These are phyloP conservation scores for Luidia sarsii DNA, from an alignment of 53 echinoderm and acorn worm genomes.

Conservation along the genomic window DNA sequence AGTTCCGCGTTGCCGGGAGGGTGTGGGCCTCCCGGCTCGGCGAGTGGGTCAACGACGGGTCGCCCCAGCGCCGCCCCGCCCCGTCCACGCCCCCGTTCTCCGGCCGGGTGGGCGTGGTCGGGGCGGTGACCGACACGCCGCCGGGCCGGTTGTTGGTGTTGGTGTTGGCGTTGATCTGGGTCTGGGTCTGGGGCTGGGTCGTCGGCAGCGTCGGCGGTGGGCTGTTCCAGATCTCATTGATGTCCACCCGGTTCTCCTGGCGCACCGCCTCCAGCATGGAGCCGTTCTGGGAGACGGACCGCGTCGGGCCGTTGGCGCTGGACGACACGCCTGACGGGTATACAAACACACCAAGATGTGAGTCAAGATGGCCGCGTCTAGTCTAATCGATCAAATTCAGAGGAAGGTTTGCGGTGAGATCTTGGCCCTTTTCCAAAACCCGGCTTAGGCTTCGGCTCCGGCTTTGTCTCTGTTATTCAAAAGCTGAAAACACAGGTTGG, in stretches of 20 bases:
- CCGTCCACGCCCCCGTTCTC: constrained; percentile 34
- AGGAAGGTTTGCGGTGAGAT: too few species aligned
- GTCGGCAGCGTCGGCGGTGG: constrained; percentile 72
- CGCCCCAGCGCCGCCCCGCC: constrained; percentile 26
- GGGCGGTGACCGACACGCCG: too few species aligned
- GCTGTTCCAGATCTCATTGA: constrained; percentile 85
- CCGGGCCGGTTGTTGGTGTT: too few species aligned
- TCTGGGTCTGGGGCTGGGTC: constrained; percentile 34
- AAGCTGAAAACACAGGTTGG: too few species aligned
- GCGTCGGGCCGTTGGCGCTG: constrained; percentile 2
- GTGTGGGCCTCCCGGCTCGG: constrained; percentile 21
- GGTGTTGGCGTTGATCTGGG: constrained; percentile 16
- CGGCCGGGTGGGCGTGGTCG: constrained; percentile 5
- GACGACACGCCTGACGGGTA: constrained; percentile 7
- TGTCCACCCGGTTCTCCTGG: constrained; percentile 84
- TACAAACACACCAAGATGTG: neutral
- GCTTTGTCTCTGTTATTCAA: too few species aligned
- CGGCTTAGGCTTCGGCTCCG: too few species aligned
- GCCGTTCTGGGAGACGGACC: constrained; percentile 27
- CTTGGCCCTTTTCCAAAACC: too few species aligned
- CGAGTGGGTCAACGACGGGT: neutral
- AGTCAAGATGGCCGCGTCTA: too few species aligned
- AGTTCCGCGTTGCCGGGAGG: constrained; percentile 54
- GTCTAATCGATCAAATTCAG: too few species aligned
- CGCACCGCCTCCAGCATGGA: constrained; percentile 66